Evolutionary conservation across 2,113 vertebrate genomes (phyloP).

Genomic region (Onychorhynchus coronatus): DNA sequence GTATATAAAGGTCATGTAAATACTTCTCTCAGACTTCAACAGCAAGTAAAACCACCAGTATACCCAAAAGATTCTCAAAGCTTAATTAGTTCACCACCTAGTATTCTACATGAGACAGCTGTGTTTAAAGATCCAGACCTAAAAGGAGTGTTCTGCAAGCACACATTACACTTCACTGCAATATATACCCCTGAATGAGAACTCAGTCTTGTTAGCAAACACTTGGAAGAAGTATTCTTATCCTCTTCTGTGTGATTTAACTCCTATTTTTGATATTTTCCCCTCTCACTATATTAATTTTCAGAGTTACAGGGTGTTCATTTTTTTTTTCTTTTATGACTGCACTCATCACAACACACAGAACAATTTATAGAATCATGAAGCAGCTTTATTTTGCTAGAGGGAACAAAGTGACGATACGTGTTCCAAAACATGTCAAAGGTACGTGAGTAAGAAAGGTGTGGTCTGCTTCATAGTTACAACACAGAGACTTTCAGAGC

Average conservation of each 20-base stretch:
- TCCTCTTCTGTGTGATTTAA: not conserved
- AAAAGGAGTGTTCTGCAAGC: not conserved
- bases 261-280: not conserved
- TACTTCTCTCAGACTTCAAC: not conserved
- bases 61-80: not conserved
- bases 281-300: not conserved
- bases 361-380: not conserved
- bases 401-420: constrained; percentile 42
- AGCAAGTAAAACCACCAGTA: not conserved
- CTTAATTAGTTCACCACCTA: not conserved
- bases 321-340: not conserved
- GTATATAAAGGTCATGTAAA: not conserved
- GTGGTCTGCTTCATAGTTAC: constrained; percentile 49
- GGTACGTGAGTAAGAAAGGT: constrained; percentile 31
- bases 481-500: constrained; percentile 39
- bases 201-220: not conserved
- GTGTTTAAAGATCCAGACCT: not conserved
- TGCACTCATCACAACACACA: not conserved
- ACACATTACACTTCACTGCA: not conserved
- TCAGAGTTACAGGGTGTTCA: not conserved
- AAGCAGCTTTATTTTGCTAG: constrained; percentile 50
- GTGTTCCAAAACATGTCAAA: constrained; percentile 44
- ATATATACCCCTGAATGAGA: not conserved
- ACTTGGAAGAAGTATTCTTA: not conserved
- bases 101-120: not conserved